These are phyloP conservation scores for Tachysurus fulvidraco DNA, from an alignment of 2,113 vertebrate genomes.

Conservation along the genomic window DNA sequence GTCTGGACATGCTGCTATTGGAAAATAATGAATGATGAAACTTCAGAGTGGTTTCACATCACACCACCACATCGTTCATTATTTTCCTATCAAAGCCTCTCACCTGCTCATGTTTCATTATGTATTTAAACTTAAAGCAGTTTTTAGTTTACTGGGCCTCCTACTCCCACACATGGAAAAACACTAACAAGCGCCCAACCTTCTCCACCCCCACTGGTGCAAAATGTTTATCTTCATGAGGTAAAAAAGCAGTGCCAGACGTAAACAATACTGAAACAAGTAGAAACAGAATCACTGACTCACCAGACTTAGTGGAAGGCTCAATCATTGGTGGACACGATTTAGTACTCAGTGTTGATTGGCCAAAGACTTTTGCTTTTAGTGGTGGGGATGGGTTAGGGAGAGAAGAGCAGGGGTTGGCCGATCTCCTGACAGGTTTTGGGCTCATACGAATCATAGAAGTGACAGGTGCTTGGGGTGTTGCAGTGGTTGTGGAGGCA, in stretches of 20 bases:
- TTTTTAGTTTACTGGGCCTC: background rate
- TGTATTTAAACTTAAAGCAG: background rate
- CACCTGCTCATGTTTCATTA: background rate
- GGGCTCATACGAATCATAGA: conserved; percentile 66
- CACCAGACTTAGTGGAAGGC: conserved; percentile 4
- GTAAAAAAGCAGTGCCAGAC: background rate
- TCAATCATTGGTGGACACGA: conserved; percentile 7
- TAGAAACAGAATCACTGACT: conserved; percentile 7
- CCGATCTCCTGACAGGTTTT: conserved; percentile 52
- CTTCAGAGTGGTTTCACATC: background rate
- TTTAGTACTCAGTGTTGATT: conserved; percentile 10
- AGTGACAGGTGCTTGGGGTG: conserved; percentile 78
- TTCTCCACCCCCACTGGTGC: background rate
- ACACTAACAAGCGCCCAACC: background rate
- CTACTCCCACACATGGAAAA: background rate
- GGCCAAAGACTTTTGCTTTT: conserved; percentile 35
- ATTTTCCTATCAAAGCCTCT: background rate
- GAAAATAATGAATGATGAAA: background rate
- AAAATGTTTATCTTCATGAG: background rate
- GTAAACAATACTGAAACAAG: background rate
- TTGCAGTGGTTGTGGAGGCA: conserved; percentile 63
- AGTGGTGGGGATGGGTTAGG: conserved; percentile 40
- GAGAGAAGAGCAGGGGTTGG: conserved; percentile 39
- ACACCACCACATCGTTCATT: background rate
- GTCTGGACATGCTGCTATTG: background rate